A percentile compares a stretch with the other conserved stretches of the same genome.
These are phyloP conservation scores for Gallinago media DNA, from an alignment of 2,113 vertebrate genomes.

Conservation along the genomic window DNA sequence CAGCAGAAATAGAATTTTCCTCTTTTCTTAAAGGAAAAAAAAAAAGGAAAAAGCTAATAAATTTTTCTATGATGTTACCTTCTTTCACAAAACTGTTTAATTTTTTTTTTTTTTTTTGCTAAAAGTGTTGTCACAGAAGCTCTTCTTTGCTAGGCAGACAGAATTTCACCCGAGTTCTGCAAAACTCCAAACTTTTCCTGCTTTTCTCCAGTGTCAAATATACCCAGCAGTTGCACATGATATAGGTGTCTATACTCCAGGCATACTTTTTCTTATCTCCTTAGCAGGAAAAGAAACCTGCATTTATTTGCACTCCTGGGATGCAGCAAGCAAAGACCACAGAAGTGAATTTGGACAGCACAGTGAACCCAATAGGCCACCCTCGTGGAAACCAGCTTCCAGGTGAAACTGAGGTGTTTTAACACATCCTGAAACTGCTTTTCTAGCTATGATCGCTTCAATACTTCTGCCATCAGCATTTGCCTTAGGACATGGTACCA, in stretches of 20 bases:
- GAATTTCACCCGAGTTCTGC: not conserved
- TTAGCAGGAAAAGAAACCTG: not conserved
- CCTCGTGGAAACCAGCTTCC: not conserved
- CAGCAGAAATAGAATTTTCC: not conserved
- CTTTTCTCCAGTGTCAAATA: not conserved
- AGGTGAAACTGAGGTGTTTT: not conserved
- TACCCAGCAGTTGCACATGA: not conserved
- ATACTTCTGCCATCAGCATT: not conserved
- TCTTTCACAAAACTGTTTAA: not conserved
- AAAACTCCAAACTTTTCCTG: not conserved
- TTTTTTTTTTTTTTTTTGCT: not conserved
- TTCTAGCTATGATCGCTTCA: not conserved
- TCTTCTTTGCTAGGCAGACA: not conserved
- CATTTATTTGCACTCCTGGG: not conserved
- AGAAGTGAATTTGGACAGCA: not conserved
- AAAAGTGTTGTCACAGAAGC: not conserved
- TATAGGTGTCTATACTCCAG: not conserved
- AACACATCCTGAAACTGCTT: not conserved
- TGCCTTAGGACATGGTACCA: not conserved
- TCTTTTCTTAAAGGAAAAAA: not conserved
- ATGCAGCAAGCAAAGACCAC: not conserved
- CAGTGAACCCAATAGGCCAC: not conserved
- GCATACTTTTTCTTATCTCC: not conserved
- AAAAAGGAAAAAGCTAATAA: not conserved
- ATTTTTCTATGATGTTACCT: not conserved